phyloP scores from a whole-genome alignment of 2,888 invertebrate genomes.

The Anthophora plumipes region DNA sequence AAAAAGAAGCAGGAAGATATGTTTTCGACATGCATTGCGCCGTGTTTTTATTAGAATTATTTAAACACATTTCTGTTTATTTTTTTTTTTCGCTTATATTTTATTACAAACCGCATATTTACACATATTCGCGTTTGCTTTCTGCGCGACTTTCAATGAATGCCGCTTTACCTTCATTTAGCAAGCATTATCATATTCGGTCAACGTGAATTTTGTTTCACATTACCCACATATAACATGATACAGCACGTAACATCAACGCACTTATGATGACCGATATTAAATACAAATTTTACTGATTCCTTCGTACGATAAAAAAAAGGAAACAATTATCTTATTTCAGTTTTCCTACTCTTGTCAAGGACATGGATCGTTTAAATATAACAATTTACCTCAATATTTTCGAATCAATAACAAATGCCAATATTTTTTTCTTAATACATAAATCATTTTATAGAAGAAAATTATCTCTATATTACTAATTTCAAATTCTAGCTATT shows the following conservation, averaged over 20 bases:
- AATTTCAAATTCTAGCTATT: neutral
- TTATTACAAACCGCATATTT: slow-evolving; percentile 46
- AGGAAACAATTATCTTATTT: neutral
- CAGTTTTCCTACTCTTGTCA: neutral
- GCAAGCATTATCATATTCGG: slow-evolving; percentile 83
- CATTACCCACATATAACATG: slow-evolving; percentile 63
- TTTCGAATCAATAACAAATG: no score
- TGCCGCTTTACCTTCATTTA: slow-evolving; percentile 76
- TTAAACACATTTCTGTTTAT: slow-evolving; percentile 35
- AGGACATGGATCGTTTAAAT: neutral
- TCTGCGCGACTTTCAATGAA: slow-evolving; percentile 62
- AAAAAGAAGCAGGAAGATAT: slow-evolving; percentile 23
- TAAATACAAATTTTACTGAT: slow-evolving; percentile 63
- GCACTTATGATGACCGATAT: slow-evolving; percentile 73
- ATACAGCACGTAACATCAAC: slow-evolving; percentile 71
- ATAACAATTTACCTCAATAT: neutral
- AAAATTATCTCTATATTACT: neutral
- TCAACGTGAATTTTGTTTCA: slow-evolving; percentile 72
- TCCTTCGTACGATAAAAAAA: neutral
- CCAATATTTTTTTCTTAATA: no score
- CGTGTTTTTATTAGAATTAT: slow-evolving; percentile 44
- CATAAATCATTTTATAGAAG: neutral
- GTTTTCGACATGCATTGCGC: slow-evolving; percentile 30
- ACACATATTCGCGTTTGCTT: slow-evolving; percentile 72
- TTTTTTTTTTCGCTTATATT: slow-evolving; percentile 49